phyloP scores from a whole-genome alignment of 2,888 invertebrate genomes.

The Agrochola macilenta region DNA sequence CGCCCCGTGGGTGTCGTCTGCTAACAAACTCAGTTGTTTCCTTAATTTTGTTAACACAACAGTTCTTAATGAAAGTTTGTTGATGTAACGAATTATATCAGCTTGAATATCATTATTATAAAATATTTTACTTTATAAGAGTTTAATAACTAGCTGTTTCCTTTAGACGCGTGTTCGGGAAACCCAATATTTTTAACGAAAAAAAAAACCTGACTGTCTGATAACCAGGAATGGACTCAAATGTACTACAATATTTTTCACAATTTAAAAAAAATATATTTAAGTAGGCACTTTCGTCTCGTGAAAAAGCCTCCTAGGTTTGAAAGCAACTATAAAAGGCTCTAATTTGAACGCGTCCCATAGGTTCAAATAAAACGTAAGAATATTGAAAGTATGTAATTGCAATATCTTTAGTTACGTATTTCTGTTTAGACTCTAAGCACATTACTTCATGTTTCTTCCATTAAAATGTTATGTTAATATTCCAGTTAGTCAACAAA shows the following conservation, averaged over 20 bases:
- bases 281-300: background rate
- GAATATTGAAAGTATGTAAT: background rate
- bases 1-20: constrained; percentile 38
- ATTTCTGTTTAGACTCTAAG: background rate
- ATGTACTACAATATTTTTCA: background rate
- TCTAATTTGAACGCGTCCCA: background rate
- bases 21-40: constrained; percentile 41
- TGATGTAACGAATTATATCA: constrained; percentile 51
- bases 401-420: too few species aligned
- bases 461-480: constrained; percentile 26
- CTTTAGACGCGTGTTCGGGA: background rate
- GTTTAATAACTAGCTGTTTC: constrained; percentile 25
- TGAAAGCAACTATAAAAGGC: background rate
- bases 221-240: background rate
- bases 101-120: constrained; percentile 35
- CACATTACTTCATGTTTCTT: background rate
- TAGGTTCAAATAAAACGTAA: background rate
- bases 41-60: constrained; percentile 64
- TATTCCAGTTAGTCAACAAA: constrained; percentile 96
- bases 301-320: background rate
- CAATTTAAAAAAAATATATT: background rate
- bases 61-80: constrained; percentile 55
- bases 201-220: background rate
- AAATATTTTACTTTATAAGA: constrained; percentile 22
- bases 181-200: background rate